These are phyloP conservation scores for Argopecten irradians DNA, from an alignment of 1,140 invertebrate species.

Conservation along the genomic window DNA sequence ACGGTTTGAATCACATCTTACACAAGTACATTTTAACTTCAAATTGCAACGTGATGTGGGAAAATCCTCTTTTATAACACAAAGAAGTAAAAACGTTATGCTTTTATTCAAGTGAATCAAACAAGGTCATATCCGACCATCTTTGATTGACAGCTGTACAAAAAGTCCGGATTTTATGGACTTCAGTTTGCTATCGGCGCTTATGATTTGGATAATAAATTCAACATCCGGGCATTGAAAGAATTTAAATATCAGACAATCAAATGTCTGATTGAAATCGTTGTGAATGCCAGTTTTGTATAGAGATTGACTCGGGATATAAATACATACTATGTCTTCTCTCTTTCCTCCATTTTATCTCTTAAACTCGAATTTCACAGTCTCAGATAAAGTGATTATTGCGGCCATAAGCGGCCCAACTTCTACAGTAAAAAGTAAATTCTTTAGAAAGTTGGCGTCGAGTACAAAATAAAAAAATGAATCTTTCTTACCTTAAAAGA, in stretches of 20 bases:
- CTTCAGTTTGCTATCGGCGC: not conserved
- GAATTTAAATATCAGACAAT: constrained; percentile 19
- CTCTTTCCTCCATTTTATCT: not conserved
- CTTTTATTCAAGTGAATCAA: constrained; percentile 1
- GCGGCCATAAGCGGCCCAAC: not conserved
- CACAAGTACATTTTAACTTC: too few species aligned
- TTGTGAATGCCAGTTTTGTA: constrained; percentile 6
- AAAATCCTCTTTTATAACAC: not conserved
- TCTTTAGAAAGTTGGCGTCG: not conserved
- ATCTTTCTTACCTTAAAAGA: constrained; percentile 23
- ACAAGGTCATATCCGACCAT: not conserved
- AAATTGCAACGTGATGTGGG: not conserved
- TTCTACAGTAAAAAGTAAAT: constrained; percentile 1
- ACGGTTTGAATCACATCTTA: too few species aligned
- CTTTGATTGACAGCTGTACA: not conserved
- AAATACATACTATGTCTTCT: not conserved
- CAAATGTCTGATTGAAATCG: not conserved
- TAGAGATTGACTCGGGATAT: not conserved
- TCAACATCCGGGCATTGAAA: constrained; percentile 1
- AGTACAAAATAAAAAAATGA: not conserved
- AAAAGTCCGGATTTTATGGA: constrained; percentile 2
- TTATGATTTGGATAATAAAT: constrained; percentile 23
- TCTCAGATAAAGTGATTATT: not conserved
- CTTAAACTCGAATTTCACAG: constrained; percentile 8
- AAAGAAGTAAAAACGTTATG: not conserved